These are phyloP conservation scores for Myiagra hebetior DNA, from an alignment of 2,113 vertebrate genomes.

Conservation along the genomic window DNA sequence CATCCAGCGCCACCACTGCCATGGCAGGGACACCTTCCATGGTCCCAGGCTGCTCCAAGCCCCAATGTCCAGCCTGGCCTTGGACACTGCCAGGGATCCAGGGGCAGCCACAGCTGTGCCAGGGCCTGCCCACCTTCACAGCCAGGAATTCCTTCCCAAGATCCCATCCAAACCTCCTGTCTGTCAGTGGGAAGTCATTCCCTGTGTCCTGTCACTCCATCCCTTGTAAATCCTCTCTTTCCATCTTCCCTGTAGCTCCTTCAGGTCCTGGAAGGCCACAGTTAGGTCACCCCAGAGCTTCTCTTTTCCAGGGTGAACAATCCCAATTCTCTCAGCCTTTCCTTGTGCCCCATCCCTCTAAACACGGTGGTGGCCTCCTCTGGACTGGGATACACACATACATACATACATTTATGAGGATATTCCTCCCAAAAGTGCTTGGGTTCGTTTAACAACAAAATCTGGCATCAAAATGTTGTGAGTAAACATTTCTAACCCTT, in stretches of 20 bases:
- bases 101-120: not conserved
- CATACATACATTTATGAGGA: fast-evolving
- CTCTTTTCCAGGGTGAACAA: not conserved
- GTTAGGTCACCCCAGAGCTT: not conserved
- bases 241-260: too few relatives aligned
- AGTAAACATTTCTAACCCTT: not conserved
- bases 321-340: not conserved
- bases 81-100: not conserved
- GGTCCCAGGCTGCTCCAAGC: not conserved
- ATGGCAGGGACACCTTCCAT: not conserved
- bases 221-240: not conserved
- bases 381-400: not conserved
- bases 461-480: not conserved
- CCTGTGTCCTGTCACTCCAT: not conserved
- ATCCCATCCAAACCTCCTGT: not conserved
- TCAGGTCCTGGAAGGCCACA: not conserved
- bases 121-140: not conserved
- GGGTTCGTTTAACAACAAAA: not conserved
- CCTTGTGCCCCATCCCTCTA: not conserved
- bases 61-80: not conserved
- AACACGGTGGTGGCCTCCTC: not conserved
- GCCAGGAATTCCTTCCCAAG: not conserved
- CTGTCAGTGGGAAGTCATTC: not conserved
- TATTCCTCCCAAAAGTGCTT: not conserved
- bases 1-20: not conserved